Evolutionary conservation across 2,113 vertebrate species (phyloP).

Genomic region (Pygoscelis adeliae): DNA sequence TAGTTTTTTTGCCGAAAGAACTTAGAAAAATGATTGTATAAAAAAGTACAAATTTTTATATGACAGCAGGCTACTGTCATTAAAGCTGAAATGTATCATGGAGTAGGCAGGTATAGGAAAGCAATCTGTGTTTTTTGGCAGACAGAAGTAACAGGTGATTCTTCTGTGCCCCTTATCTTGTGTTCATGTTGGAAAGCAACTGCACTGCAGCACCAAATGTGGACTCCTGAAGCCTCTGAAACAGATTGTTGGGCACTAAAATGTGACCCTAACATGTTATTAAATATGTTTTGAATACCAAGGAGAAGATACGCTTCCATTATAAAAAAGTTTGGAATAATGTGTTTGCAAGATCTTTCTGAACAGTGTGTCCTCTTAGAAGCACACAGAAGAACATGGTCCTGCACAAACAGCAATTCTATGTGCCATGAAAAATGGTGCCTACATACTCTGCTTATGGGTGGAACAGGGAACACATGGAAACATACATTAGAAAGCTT

Average conservation of each 20-base stretch:
- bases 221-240: background rate
- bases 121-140: background rate
- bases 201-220: background rate
- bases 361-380: background rate
- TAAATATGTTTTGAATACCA: background rate
- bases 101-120: background rate
- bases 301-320: background rate
- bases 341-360: background rate
- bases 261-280: background rate
- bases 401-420: background rate
- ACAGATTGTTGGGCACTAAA: background rate
- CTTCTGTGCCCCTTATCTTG: background rate
- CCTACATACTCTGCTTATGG: accelerated
- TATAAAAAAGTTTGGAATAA: background rate
- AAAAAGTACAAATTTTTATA: background rate
- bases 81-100: background rate
- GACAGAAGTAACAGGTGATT: background rate
- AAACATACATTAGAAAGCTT: background rate
- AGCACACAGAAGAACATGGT: accelerated
- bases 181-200: background rate
- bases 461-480: background rate
- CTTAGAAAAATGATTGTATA: background rate
- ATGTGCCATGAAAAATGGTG: accelerated
- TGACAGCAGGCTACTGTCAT: background rate
- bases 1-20: background rate